phyloP scores from a whole-genome alignment of 2,888 invertebrate genomes.

The Orthonychiurus folsomi region DNA sequence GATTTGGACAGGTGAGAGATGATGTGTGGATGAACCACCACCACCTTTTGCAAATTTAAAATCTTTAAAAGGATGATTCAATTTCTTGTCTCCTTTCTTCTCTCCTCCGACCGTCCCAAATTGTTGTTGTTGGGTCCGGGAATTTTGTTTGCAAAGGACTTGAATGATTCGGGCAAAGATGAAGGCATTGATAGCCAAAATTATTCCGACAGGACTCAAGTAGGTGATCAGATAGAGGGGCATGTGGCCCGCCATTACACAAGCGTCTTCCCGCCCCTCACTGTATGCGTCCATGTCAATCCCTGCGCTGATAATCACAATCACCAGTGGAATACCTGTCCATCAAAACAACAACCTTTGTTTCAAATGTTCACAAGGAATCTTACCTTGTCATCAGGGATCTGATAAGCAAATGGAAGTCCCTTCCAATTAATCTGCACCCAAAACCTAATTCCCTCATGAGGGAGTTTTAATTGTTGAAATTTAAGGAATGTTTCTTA shows the following conservation, averaged over 20 bases:
- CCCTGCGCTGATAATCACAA: conserved; percentile 44
- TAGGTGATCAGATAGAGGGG: conserved; percentile 45
- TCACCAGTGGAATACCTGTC: conserved; percentile 45
- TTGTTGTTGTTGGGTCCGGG: conserved; percentile 7
- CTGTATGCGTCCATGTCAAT: conserved; percentile 44
- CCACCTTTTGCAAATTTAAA: too few relatives aligned
- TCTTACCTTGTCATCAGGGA: too few relatives aligned
- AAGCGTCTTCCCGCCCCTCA: conserved; percentile 42
- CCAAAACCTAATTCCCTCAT: too few relatives aligned
- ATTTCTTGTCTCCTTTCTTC: conserved; percentile 2
- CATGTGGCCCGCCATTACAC: conserved; percentile 44
- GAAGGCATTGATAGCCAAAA: conserved; percentile 45
- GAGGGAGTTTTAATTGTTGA: too few relatives aligned
- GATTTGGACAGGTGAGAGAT: conserved; percentile 32
- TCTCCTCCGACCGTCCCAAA: neutral
- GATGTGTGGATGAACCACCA: neutral
- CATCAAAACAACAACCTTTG: too few relatives aligned
- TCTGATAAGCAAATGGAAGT: too few relatives aligned
- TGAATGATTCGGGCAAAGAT: conserved; percentile 45
- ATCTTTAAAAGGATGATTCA: too few relatives aligned
- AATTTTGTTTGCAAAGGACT: conserved; percentile 42
- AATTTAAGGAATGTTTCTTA: too few relatives aligned
- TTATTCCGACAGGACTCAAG: conserved; percentile 45
- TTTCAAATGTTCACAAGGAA: too few relatives aligned
- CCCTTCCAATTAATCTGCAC: too few relatives aligned